Evolutionary conservation across 2,797 vertebrate genomes (phyloP).

Genomic region (Aratinga solstitialis): DNA sequence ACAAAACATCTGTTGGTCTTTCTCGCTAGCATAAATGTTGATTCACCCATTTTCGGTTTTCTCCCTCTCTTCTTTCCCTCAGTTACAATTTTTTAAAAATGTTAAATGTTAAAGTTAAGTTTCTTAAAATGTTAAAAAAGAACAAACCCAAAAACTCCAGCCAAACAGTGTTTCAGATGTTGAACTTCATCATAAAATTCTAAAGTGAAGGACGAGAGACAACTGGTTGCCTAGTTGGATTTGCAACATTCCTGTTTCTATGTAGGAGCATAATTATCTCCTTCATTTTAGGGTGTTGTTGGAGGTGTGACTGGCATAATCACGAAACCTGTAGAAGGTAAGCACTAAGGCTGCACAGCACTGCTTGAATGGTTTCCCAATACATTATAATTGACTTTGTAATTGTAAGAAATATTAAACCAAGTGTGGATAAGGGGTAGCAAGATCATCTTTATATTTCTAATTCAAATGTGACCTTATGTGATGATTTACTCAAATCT

Average conservation of each 20-base stretch:
- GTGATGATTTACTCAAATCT: accelerated
- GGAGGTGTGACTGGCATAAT: conserved; percentile 96
- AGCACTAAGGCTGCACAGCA: neutral
- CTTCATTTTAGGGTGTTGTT: conserved; percentile 86
- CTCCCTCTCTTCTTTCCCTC: neutral
- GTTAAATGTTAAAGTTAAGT: neutral
- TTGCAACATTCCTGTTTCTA: neutral
- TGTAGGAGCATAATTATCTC: neutral
- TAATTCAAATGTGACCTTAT: neutral
- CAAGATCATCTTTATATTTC: neutral
- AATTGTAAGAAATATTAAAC: neutral
- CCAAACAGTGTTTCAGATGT: neutral
- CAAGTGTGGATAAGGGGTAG: neutral
- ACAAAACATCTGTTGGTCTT: neutral
- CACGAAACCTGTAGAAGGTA: conserved; percentile 96
- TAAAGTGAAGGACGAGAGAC: neutral
- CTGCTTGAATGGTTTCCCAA: neutral
- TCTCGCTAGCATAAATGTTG: neutral
- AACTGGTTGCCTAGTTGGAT: neutral
- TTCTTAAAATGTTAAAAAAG: neutral
- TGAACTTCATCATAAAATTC: neutral
- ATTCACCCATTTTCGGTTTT: neutral
- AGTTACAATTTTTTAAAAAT: neutral
- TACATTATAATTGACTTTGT: neutral
- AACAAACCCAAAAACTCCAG: accelerated